A percentile compares a stretch with the other conserved stretches of the same genome.
Conservation (phyloP, 2,888 invertebrate genomes). For the Himalopsyche kuldschensis region DNA sequence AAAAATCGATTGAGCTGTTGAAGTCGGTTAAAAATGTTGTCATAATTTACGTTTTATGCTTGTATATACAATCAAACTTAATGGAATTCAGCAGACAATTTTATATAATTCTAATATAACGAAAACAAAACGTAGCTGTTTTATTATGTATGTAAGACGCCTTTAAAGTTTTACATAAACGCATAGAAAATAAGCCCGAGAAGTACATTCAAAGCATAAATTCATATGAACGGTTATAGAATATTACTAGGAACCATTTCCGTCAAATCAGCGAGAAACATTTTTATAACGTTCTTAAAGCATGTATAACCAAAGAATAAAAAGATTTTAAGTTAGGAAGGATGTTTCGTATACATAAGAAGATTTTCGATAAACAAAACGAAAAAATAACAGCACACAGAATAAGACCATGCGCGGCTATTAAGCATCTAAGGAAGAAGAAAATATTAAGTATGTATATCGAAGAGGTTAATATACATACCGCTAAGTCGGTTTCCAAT, state of each 20-base stretch:
- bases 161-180: too few relatives aligned
- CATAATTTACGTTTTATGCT: too few relatives aligned
- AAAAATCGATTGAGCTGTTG: too few relatives aligned
- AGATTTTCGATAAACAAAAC: background rate
- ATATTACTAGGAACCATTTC: background rate
- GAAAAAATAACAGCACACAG: background rate
- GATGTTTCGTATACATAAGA: background rate
- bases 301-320: background rate
- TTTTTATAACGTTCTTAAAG: background rate
- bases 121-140: too few relatives aligned
- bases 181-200: background rate
- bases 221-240: background rate
- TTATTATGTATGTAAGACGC: too few relatives aligned
- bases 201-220: background rate
- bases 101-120: too few relatives aligned
- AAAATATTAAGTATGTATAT: background rate
- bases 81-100: too few relatives aligned
- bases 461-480: background rate
- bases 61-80: too few relatives aligned
- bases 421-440: background rate
- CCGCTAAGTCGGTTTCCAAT: too few relatives aligned
- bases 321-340: background rate
- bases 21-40: too few relatives aligned
- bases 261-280: background rate
- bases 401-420: background rate